Conservation (phyloP, 2,888 invertebrate genomes). For the Agrochola circellaris region DNA sequence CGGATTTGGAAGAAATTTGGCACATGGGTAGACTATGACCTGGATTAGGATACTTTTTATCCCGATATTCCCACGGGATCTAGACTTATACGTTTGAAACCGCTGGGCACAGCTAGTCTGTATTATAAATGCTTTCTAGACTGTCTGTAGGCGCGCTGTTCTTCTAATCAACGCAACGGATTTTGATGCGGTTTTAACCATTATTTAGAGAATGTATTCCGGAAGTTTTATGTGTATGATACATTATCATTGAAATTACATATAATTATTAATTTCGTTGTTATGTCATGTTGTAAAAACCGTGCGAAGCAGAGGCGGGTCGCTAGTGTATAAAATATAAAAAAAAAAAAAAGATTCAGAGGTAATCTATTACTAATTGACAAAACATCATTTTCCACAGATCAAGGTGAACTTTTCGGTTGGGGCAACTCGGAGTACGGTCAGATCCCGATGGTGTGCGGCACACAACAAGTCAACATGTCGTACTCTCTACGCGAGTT, state of each 20-base stretch:
- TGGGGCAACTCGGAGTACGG: constrained; percentile 99
- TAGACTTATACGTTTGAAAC: too few species aligned
- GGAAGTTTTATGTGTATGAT: neutral
- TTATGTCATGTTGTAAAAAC: neutral
- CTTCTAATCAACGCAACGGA: neutral
- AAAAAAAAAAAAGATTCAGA: neutral
- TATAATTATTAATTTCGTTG: neutral
- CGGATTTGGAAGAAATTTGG: too few species aligned
- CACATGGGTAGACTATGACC: too few species aligned
- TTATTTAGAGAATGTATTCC: neutral
- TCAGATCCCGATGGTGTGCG: constrained; percentile 92
- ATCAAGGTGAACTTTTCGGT: constrained; percentile 97
- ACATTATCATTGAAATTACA: neutral
- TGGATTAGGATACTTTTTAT: too few species aligned
- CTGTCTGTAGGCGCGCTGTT: neutral
- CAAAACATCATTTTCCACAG: constrained; percentile 82
- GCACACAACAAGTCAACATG: constrained; percentile 93
- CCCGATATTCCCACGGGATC: too few species aligned
- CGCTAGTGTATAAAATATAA: neutral
- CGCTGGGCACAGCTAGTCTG: too few species aligned
- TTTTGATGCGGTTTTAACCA: neutral
- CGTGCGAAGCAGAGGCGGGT: neutral
- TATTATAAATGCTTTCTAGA: too few species aligned
- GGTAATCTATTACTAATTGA: neutral
- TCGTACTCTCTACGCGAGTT: constrained; percentile 92